Evolutionary conservation across 92 coral and sea anemone species (phyloP).

Genomic region (Umimayanthus chanpuru): DNA sequence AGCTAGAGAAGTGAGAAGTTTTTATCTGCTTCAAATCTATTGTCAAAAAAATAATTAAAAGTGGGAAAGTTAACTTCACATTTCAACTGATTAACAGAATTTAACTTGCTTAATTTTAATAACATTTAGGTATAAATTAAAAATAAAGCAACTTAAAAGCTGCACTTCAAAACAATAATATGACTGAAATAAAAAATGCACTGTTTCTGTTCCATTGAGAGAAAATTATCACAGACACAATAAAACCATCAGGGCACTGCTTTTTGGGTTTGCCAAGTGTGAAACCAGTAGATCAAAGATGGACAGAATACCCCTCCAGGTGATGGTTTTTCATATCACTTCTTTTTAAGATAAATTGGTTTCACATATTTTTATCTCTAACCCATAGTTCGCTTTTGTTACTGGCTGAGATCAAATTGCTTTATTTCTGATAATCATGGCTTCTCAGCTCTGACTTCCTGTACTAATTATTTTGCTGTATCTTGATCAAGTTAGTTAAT

Average conservation of each 20-base stretch:
- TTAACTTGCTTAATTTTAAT: not conserved
- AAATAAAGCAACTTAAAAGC: not conserved
- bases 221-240: not conserved
- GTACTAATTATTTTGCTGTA: constrained; percentile 16
- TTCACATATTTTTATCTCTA: not conserved
- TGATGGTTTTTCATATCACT: not conserved
- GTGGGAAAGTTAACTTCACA: not conserved
- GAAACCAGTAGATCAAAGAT: not conserved
- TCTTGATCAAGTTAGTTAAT: constrained; percentile 2
- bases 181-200: not conserved
- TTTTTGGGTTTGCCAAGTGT: not conserved
- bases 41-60: not conserved
- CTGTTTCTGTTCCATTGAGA: too few relatives aligned
- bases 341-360: not conserved
- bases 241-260: not conserved
- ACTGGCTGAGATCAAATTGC: constrained; percentile 15
- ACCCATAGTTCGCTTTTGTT: constrained; percentile 5
- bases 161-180: not conserved
- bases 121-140: not conserved
- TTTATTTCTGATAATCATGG: constrained; percentile 1
- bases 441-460: constrained; percentile 15
- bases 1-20: not conserved
- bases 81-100: not conserved
- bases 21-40: not conserved
- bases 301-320: not conserved